Base-by-base conservation (phyloP, 2,797 vertebrate genomes). In the Leptatherina wallacei region DNA sequence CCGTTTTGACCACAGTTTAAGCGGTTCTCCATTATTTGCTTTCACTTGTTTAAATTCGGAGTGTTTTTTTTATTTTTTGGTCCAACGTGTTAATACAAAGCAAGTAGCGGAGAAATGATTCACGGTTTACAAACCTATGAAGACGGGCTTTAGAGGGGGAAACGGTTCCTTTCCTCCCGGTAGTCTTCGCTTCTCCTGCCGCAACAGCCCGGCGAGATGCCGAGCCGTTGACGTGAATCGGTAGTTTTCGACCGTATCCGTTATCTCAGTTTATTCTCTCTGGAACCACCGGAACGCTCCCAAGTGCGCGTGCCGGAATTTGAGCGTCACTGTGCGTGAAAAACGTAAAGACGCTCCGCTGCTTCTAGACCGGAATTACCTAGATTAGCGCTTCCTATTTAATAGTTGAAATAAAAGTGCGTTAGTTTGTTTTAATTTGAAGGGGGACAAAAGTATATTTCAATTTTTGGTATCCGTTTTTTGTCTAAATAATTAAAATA, bases 311-410 rank as follows among this genome's bases (percentile, higher is more conserved):
- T 72, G 77, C 64, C 35, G 12, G 40, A 76, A 75, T 79, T 78
- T 55, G 61, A 62, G 80, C 88, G 89, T 91, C 88, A 89, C 69
- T 0, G 69, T 71, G 78, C 89, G 85, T 87, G 66, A 70, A 12
- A 66, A 32, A 55, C 58, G 68, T 70, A 13, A 30, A 4, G 51
- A n/a, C 62, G 65, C 64, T 42, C 33, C 12, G 4, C 6, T 54
- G 38, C 29, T 3, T 4, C 33, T 0, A 4, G 38, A 1, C 36
- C 38, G 52, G 59, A 75, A 44, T 2, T 8, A 24, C 3, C 71
- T 67, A 57, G 77, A 72, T 62, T 71, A 3, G 14, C 20, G 61
- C 72, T 60, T 82, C 72, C 68, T 8, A 29, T 65, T 64, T 16
- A 9, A 1, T 9, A 6, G 4, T 0, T 81, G 78, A 52, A 88